Evolutionary conservation across 1,140 invertebrate genomes (phyloP).

Genomic region (Drosophila baimaii): DNA sequence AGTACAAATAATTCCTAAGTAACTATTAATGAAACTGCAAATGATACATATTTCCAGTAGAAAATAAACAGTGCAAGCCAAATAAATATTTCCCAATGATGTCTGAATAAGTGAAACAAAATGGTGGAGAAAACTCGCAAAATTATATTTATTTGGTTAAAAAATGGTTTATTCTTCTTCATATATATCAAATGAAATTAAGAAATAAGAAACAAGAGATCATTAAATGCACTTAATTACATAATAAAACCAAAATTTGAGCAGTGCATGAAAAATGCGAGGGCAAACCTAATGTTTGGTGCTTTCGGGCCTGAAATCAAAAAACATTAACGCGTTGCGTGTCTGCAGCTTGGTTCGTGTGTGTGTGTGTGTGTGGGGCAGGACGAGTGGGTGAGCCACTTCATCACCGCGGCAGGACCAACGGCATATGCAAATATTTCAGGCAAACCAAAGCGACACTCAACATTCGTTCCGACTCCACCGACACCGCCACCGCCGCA

Average conservation of each 20-base stretch:
- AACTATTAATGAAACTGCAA: too few relatives aligned
- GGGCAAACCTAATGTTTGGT: slow-evolving; percentile 46
- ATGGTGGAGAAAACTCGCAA: too few relatives aligned
- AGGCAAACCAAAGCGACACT: slow-evolving; percentile 70
- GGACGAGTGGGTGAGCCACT: slow-evolving; percentile 55
- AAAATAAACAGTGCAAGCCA: too few relatives aligned
- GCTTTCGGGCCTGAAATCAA: slow-evolving; percentile 69
- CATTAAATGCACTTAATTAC: too few relatives aligned
- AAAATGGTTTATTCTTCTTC: too few relatives aligned
- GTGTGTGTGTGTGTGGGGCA: slow-evolving; percentile 25
- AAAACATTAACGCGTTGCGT: slow-evolving; percentile 81
- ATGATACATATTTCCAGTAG: too few relatives aligned
- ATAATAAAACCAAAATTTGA: not conserved
- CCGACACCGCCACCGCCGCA: slow-evolving; percentile 19
- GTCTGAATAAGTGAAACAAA: too few relatives aligned
- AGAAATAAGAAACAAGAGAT: not conserved
- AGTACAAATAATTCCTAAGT: too few relatives aligned
- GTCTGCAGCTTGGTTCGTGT: slow-evolving; percentile 26
- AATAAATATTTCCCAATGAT: too few relatives aligned
- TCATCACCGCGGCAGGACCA: slow-evolving; percentile 53
- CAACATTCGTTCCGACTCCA: slow-evolving; percentile 61
- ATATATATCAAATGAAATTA: not conserved
- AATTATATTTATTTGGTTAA: too few relatives aligned
- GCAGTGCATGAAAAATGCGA: slow-evolving; percentile 33
- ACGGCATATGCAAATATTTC: slow-evolving; percentile 77